Evolutionary conservation across 2,888 invertebrate species (phyloP), one percentile per base, ranked within the genome.

Genomic region (Julus scandinavius): DNA sequence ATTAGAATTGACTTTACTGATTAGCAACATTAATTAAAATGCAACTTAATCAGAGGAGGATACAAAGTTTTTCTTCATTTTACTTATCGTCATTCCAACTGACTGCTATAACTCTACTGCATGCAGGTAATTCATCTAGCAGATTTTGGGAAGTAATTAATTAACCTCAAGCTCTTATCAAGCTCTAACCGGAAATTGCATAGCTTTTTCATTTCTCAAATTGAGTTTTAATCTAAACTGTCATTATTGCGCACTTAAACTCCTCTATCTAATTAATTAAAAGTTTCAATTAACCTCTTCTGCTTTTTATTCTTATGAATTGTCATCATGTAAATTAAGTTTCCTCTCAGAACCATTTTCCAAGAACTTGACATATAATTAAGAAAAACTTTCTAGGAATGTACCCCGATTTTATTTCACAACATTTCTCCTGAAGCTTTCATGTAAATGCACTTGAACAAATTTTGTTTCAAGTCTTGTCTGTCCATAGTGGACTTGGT

Each of bases 221-320:
- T 80, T 80, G 80, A 29, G 80, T 80, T 80, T 80, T 80, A 80
- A 80, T 80, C 80, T 80, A 80, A 80, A 80, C 80, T 38, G 29
- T 20, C 38, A 80, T 80, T 80, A 80, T 80, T 80, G 38, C 13
- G 38, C 80, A 80, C 80, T 80, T 80, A 80, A 80, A 20, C 80
- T 38, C 9, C 80, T 72, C 72, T 15, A 38, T 80, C 29, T 80
- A 80, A 80, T 80, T 80, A 80, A 72, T 20, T 20, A 72, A 72
- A 80, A 80, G 80, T 80, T 80, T 80, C 80, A 80, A 80, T 80
- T 80, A 80, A 80, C 80, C 80, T 80, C 80, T 80, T 80, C 80
- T 72, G 20, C 54, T 38, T 80, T 80, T 80, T 80, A 80, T 38
- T 80, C 80, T 2, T 38, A 38, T 13, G 80, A 80, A 38, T 80